These are phyloP conservation scores for Anoplolepis gracilipes DNA, from an alignment of 1,140 invertebrate species.

Conservation along the genomic window DNA sequence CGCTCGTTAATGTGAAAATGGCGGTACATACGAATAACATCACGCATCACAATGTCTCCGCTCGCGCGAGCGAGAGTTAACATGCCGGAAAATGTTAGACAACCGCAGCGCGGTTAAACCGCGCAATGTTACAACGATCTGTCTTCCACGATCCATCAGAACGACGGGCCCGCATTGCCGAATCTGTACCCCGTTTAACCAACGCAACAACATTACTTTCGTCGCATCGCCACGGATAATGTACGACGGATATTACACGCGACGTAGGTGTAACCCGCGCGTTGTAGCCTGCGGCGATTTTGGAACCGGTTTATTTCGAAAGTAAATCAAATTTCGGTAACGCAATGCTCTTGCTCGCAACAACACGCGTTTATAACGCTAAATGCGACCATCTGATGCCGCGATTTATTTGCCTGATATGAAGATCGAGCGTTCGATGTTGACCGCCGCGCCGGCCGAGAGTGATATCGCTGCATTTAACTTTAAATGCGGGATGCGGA, in stretches of 20 bases:
- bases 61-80: slow-evolving; percentile 35
- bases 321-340: slow-evolving; percentile 34
- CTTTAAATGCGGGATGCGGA: slow-evolving; percentile 42
- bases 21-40: not conserved
- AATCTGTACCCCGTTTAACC: slow-evolving; percentile 31
- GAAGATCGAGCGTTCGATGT: slow-evolving; percentile 39
- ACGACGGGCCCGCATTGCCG: slow-evolving; percentile 39
- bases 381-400: slow-evolving; percentile 26
- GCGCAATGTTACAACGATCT: slow-evolving; percentile 38
- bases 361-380: slow-evolving; percentile 32
- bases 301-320: slow-evolving; percentile 13
- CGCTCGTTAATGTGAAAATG: slow-evolving; percentile 35
- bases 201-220: slow-evolving; percentile 45
- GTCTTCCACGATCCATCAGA: slow-evolving; percentile 44
- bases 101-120: slow-evolving; percentile 46
- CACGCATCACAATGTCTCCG: not conserved
- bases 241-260: slow-evolving; percentile 30
- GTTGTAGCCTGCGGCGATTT: not conserved
- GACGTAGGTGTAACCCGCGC: not conserved
- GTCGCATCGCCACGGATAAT: slow-evolving; percentile 42
- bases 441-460: slow-evolving; percentile 19
- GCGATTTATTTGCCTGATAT: slow-evolving; percentile 38
- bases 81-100: slow-evolving; percentile 58
- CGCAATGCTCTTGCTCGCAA: not conserved
- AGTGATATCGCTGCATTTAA: slow-evolving; percentile 38